Evolutionary conservation across 2,113 vertebrate species (phyloP).

Genomic region (Labeo catla): DNA sequence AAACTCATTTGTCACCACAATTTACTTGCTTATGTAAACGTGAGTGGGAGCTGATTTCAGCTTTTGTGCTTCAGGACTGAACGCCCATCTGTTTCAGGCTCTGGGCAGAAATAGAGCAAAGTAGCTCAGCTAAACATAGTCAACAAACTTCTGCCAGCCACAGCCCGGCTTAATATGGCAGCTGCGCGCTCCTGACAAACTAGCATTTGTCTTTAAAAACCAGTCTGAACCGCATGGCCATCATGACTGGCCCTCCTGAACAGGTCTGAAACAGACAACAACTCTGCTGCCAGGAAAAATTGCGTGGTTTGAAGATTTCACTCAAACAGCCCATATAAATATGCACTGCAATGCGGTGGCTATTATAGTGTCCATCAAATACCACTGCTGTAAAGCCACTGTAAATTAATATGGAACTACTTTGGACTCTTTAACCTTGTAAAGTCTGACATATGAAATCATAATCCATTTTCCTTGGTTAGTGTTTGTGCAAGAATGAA

Average conservation of each 20-base stretch:
- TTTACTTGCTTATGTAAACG: not conserved
- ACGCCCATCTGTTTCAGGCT: slow-evolving; percentile 20
- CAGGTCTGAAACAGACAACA: not conserved
- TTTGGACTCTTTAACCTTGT: not conserved
- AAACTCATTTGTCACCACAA: not conserved
- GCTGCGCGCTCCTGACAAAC: slow-evolving; percentile 61
- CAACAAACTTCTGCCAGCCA: slow-evolving; percentile 32
- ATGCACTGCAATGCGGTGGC: not conserved
- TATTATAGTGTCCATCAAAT: not conserved
- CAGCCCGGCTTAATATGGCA: slow-evolving; percentile 60
- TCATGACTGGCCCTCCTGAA: not conserved
- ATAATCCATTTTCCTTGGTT: too few species aligned
- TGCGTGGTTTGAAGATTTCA: not conserved
- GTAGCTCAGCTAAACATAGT: slow-evolving; percentile 62
- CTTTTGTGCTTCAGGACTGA: slow-evolving; percentile 29
- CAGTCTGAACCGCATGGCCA: slow-evolving; percentile 60
- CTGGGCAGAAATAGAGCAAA: slow-evolving; percentile 56
- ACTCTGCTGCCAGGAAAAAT: not conserved
- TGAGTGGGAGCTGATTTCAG: slow-evolving; percentile 27
- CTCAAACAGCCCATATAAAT: not conserved
- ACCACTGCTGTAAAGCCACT: not conserved
- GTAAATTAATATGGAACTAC: not conserved
- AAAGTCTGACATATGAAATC: not conserved
- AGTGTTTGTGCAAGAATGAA: too few species aligned
- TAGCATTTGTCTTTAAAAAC: slow-evolving; percentile 56